A percentile compares a stretch with the other conserved stretches of the same genome.
phyloP scores from a whole-genome alignment of 2,797 vertebrate genomes.

The Steatocranus sp. region DNA sequence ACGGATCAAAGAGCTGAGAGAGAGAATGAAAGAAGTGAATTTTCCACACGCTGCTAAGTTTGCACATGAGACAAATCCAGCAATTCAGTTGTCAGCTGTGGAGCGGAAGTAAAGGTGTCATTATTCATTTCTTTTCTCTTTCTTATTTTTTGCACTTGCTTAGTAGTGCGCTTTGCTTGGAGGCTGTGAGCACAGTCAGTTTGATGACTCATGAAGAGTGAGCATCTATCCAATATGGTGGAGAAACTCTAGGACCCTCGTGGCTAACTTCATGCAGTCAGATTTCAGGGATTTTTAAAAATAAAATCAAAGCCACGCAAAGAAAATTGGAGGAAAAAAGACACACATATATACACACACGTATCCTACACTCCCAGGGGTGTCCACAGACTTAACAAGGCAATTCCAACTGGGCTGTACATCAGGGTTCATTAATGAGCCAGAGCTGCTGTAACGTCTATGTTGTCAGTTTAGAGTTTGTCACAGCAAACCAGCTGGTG shows the following conservation, averaged over 20 bases:
- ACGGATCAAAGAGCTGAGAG: constrained; percentile 8
- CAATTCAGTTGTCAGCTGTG: constrained; percentile 18
- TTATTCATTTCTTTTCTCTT: neutral
- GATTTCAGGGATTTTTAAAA: neutral
- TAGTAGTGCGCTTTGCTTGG: neutral
- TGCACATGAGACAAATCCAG: neutral
- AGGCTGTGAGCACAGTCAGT: neutral
- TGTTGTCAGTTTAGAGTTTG: constrained; percentile 39
- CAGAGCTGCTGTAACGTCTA: neutral
- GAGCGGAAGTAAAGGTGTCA: constrained; percentile 13
- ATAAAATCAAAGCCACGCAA: neutral
- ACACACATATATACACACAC: neutral
- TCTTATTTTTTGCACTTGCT: neutral
- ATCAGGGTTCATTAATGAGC: constrained; percentile 22
- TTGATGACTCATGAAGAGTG: neutral
- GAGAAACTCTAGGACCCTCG: neutral
- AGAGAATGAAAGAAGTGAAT: neutral
- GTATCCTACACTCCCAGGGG: neutral
- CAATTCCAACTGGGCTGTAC: neutral
- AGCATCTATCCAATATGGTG: neutral
- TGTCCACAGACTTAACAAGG: neutral
- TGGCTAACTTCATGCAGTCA: neutral
- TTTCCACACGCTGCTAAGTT: constrained; percentile 10
- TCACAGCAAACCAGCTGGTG: constrained; percentile 52
- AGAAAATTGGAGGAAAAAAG: neutral